phyloP scores from a whole-genome alignment of 2,888 invertebrate species.

The Thalpophila matura region DNA sequence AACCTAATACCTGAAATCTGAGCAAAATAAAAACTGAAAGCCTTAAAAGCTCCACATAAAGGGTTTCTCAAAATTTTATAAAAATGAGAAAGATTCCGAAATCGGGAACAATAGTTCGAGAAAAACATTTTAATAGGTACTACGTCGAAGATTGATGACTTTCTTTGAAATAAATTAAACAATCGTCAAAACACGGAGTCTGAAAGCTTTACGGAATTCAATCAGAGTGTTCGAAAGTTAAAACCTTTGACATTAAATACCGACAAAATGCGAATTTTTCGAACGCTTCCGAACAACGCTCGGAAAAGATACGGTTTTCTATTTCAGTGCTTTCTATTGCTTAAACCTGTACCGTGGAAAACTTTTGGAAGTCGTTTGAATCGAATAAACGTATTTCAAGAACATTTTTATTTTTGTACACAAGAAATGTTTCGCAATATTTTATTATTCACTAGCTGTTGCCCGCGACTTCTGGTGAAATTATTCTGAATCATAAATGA shows the following conservation, averaged over 20 bases:
- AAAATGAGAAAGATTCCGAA: constrained; percentile 14
- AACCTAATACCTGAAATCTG: constrained; percentile 18
- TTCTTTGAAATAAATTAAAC: constrained; percentile 14
- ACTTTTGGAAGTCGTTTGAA: neutral
- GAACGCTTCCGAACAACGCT: constrained; percentile 15
- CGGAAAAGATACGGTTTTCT: constrained; percentile 1
- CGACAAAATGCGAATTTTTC: constrained; percentile 8
- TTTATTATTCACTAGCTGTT: no score
- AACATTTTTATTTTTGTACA: neutral
- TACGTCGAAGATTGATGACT: constrained; percentile 22
- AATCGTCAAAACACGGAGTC: constrained; percentile 5
- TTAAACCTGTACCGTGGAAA: constrained; percentile 5
- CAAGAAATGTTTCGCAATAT: no score
- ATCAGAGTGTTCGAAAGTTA: constrained; percentile 20
- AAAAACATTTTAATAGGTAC: constrained; percentile 24
- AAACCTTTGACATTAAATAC: constrained; percentile 33
- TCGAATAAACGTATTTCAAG: neutral
- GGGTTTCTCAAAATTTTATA: constrained; percentile 40
- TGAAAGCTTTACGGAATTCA: constrained; percentile 19
- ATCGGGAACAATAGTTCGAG: constrained; percentile 21
- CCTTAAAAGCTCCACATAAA: constrained; percentile 28
- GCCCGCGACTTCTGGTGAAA: no score
- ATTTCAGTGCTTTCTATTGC: constrained; percentile 12
- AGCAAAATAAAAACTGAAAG: constrained; percentile 28
- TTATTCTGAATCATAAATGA: no score